phyloP scores from a whole-genome alignment of 2,113 vertebrate species.

The Notothenia coriiceps region DNA sequence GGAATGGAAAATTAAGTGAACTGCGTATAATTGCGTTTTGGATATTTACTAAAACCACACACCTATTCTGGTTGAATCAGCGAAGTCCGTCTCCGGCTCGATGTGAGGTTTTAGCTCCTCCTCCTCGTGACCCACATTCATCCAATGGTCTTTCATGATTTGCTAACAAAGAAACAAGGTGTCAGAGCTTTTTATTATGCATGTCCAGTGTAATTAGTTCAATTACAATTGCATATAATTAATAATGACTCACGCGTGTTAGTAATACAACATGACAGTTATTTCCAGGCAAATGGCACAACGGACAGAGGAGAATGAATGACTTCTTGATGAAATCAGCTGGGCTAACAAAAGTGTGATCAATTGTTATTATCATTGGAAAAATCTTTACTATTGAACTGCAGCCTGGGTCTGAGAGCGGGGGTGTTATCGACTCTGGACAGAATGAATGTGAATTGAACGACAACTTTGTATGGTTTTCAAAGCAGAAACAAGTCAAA shows the following conservation, averaged over 20 bases:
- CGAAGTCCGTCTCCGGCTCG: constrained; percentile 94
- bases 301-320: neutral
- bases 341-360: constrained; percentile 27
- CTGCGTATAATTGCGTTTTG: neutral
- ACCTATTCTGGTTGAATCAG: constrained; percentile 94
- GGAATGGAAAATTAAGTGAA: neutral
- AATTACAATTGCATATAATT: constrained; percentile 9
- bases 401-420: constrained; percentile 26
- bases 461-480: constrained; percentile 22
- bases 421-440: constrained; percentile 42
- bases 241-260: neutral
- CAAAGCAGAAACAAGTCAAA: constrained; percentile 23
- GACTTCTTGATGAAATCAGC: constrained; percentile 9
- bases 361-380: constrained; percentile 48
- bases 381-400: constrained; percentile 71
- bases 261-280: neutral
- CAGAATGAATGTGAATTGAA: constrained; percentile 16
- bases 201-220: neutral
- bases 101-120: constrained; percentile 95
- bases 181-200: neutral
- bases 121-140: constrained; percentile 96
- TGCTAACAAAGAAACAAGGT: constrained; percentile 83
- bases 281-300: neutral
- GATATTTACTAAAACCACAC: constrained; percentile 39
- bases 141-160: constrained; percentile 99